Evolutionary conservation across 2,797 vertebrate species (phyloP).

Genomic region (Distichodus sexfasciatus): DNA sequence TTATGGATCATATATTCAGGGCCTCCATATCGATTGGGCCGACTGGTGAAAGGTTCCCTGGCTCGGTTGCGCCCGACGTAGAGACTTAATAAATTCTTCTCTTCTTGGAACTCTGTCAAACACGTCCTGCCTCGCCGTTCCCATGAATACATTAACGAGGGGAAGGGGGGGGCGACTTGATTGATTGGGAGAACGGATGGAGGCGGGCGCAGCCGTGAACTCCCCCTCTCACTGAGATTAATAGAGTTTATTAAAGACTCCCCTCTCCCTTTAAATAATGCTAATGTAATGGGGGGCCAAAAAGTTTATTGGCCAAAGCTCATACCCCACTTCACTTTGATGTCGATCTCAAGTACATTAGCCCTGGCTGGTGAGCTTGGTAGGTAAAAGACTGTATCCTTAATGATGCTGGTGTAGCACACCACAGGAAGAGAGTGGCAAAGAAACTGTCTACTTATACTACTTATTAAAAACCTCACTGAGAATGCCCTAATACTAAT

Average conservation of each 20-base stretch:
- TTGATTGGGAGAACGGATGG: constrained; percentile 75
- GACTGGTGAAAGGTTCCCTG: constrained; percentile 57
- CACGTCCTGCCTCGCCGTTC: constrained; percentile 75
- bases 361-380: background rate
- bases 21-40: constrained; percentile 49
- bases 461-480: too few relatives aligned
- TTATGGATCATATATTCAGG: constrained; percentile 54
- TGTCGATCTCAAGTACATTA: constrained; percentile 59
- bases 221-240: constrained; percentile 76
- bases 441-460: constrained; percentile 41
- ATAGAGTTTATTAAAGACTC: constrained; percentile 83
- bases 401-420: constrained; percentile 29
- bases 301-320: constrained; percentile 68
- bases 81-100: constrained; percentile 80
- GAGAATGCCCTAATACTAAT: too few relatives aligned
- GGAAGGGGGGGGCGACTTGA: constrained; percentile 67
- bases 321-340: constrained; percentile 54
- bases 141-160: constrained; percentile 79
- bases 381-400: constrained; percentile 22
- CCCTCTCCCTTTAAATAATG: constrained; percentile 78
- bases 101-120: constrained; percentile 79
- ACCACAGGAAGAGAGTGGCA: constrained; percentile 45
- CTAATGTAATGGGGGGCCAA: constrained; percentile 72
- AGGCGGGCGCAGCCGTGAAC: constrained; percentile 70
- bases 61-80: constrained; percentile 63